A percentile compares a stretch with the other conserved stretches of the same genome.
phyloP scores from a whole-genome alignment of 2,888 invertebrate species.

The Thysanoteuthis rhombus region DNA sequence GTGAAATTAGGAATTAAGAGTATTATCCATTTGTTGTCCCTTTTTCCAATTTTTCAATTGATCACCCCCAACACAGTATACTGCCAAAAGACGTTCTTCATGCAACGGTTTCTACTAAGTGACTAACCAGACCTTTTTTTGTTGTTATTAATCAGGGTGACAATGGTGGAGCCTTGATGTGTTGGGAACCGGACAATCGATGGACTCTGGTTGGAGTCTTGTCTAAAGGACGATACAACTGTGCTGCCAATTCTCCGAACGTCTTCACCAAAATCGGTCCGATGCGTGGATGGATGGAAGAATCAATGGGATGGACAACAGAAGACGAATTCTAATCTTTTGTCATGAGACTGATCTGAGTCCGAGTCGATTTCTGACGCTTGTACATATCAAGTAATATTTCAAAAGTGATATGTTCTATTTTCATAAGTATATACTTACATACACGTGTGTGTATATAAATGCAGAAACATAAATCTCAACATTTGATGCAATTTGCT shows the following conservation, averaged over 20 bases:
- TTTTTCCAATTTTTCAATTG: too few species aligned
- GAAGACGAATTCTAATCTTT: neutral
- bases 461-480: neutral
- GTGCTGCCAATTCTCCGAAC: constrained; percentile 44
- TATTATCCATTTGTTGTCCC: too few species aligned
- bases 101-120: too few species aligned
- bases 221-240: constrained; percentile 49
- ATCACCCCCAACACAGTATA: too few species aligned
- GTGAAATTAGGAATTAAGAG: too few species aligned
- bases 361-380: neutral
- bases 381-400: neutral
- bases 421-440: neutral
- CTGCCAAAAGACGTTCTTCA: too few species aligned
- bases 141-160: constrained; percentile 49
- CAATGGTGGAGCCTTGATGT: constrained; percentile 59
- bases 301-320: neutral
- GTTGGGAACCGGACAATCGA: constrained; percentile 40
- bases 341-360: neutral
- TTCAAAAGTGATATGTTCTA: neutral
- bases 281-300: constrained; percentile 43
- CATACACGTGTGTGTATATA: neutral
- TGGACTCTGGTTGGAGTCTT: constrained; percentile 55
- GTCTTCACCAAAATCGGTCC: constrained; percentile 49
- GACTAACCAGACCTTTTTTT: too few species aligned
- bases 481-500: neutral